Base-by-base conservation (phyloP, 1,140 invertebrate genomes). In the Macrobrachium nipponense region DNA sequence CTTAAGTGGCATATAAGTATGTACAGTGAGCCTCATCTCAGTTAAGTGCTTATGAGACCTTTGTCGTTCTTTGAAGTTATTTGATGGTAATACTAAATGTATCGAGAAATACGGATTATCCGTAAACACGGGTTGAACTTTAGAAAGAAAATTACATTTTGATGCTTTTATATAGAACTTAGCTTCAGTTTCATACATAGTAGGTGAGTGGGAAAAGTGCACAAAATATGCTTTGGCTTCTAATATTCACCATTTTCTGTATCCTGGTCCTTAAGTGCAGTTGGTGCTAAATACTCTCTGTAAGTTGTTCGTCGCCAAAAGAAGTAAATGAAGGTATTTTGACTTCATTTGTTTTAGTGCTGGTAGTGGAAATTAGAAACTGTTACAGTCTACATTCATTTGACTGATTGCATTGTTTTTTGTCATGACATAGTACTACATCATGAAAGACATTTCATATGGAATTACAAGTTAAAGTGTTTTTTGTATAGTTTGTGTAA, bases 131-230 rank as follows among this genome's bases (percentile, higher is more conserved):
- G 73, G 44, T 76, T 76, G 44, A 76, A 8, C 51, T 12, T 51
- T 51, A 10, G 12, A 15, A 76, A 27, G 20, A 58, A 12, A 23
- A 59, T 44, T 44, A 76, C 14, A 58, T 58, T 58, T 76, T n/a
- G n/a, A 76, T 76, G 73, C 12, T 76, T 76, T 76, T 76, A 76
- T 76, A 76, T 44, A 43, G 44, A 2, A 51, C 51, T 51, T 6
- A 58, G n/a, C 5, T 76, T 18, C 17, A 58, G 51, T 59, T 76
- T n/a, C 44, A 44, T 58, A 75, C 17, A 7, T 27, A 12, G 44
- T 58, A 20, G 18, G 59, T 76, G 73, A n/a, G 59, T 76, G 43
- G 44, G 20, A 43, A 76, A 7, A 11, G 18, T 58, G 18, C 36
- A 58, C 18, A 76, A 44, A 44, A 43, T 73, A 15, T 44, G 18